Evolutionary conservation across 2,113 vertebrate species (phyloP).

Genomic region (Cryptotis parvus): DNA sequence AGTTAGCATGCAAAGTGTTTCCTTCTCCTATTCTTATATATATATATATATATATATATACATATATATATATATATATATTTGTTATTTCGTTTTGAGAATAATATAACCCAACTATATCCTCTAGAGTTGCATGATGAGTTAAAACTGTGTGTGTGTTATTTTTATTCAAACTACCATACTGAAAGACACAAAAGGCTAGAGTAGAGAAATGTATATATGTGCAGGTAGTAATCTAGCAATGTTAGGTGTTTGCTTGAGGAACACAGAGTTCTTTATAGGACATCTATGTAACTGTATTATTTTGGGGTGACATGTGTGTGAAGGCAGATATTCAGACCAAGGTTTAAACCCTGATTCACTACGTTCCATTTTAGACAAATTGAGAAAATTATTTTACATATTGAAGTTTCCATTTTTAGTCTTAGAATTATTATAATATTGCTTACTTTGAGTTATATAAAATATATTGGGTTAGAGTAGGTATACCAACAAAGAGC

Average conservation of each 20-base stretch:
- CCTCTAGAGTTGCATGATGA: slow-evolving; percentile 17
- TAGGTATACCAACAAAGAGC: background rate
- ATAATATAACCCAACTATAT: slow-evolving; percentile 54
- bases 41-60: too few relatives aligned
- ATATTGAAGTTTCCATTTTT: background rate
- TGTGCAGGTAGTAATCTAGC: background rate
- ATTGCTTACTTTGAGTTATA: background rate
- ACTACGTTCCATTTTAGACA: background rate
- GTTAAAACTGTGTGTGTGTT: slow-evolving; percentile 1
- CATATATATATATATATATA: too few relatives aligned
- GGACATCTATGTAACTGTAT: background rate
- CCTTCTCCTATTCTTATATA: slow-evolving; percentile 37
- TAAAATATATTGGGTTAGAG: background rate
- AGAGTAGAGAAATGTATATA: background rate
- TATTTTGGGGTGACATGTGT: background rate
- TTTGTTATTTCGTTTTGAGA: slow-evolving; percentile 56
- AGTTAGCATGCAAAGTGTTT: slow-evolving; percentile 57
- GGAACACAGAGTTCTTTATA: background rate
- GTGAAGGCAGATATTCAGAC: background rate
- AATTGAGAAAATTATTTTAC: slow-evolving; percentile 10
- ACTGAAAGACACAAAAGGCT: slow-evolving; percentile 41
- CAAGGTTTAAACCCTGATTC: background rate
- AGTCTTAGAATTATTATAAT: background rate
- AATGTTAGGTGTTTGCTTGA: background rate
- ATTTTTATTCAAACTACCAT: background rate